Percentiles rank a stretch among this genome's conserved stretches.
Conservation (phyloP, 2,888 invertebrate genomes). For the Thysanoteuthis rhombus region DNA sequence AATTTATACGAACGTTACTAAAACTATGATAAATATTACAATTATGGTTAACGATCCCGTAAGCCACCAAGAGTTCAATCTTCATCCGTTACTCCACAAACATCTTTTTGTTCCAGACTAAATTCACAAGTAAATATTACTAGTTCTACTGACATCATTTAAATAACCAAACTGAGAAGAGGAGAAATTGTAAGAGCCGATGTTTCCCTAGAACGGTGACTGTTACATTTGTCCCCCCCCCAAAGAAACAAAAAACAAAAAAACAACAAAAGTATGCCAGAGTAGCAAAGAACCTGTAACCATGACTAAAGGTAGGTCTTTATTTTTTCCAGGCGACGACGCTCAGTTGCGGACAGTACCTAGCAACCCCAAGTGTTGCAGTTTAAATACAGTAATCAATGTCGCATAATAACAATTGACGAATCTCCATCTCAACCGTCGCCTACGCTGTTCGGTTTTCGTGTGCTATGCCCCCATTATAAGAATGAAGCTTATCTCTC, state of each 20-base stretch:
- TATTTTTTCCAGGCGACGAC: neutral
- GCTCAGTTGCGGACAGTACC: neutral
- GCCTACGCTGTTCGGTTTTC: neutral
- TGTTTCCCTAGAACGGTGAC: neutral
- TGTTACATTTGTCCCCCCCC: neutral
- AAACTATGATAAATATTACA: too few species aligned
- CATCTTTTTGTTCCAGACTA: too few species aligned
- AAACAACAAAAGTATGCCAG: neutral
- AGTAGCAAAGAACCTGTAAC: neutral
- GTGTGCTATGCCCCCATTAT: neutral
- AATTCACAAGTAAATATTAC: too few species aligned
- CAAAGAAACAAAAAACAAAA: neutral
- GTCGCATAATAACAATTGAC: neutral
- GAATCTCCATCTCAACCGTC: neutral
- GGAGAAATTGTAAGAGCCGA: too few species aligned
- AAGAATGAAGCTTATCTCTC: neutral
- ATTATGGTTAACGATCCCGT: too few species aligned
- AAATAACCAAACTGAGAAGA: neutral
- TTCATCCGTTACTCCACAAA: too few species aligned
- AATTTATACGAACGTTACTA: too few species aligned
- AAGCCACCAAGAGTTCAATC: too few species aligned
- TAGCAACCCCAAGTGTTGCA: neutral
- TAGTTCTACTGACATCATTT: neutral
- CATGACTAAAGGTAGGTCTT: neutral
- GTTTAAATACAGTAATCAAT: neutral